Evolutionary conservation across 2,113 vertebrate genomes (phyloP).

Genomic region (Hypanus sabinus): DNA sequence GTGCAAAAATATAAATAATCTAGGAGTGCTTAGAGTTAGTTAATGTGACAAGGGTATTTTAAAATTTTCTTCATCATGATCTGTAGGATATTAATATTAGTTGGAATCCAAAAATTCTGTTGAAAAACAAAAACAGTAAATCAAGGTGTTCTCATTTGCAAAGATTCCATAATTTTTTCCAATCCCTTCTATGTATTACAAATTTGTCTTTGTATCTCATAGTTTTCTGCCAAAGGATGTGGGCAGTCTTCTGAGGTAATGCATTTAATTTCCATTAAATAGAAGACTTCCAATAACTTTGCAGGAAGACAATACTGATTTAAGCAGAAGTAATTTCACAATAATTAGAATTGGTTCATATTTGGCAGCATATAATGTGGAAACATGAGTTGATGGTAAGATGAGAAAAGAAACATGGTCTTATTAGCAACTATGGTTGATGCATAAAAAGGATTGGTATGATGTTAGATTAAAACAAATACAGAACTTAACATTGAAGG

Average conservation of each 20-base stretch:
- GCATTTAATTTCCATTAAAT: background rate
- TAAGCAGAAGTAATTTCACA: background rate
- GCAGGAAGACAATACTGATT: background rate
- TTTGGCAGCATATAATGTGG: background rate
- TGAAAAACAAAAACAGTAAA: background rate
- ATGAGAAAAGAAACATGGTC: background rate
- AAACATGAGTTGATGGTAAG: background rate
- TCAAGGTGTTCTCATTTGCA: background rate
- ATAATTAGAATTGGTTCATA: background rate
- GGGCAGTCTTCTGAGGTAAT: background rate
- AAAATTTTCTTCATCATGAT: background rate
- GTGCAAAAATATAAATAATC: background rate
- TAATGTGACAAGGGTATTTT: background rate
- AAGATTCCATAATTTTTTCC: background rate
- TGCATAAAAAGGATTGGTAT: background rate
- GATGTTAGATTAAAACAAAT: background rate
- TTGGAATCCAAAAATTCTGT: background rate
- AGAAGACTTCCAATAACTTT: background rate
- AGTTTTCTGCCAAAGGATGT: background rate
- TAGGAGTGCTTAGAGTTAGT: too few relatives aligned
- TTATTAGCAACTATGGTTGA: background rate
- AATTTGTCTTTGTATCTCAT: background rate
- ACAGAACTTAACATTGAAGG: background rate
- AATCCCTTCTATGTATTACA: background rate
- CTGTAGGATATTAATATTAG: background rate